These are phyloP conservation scores for Sitobion miscanthi DNA, from an alignment of 1,140 invertebrate species.

Conservation along the genomic window DNA sequence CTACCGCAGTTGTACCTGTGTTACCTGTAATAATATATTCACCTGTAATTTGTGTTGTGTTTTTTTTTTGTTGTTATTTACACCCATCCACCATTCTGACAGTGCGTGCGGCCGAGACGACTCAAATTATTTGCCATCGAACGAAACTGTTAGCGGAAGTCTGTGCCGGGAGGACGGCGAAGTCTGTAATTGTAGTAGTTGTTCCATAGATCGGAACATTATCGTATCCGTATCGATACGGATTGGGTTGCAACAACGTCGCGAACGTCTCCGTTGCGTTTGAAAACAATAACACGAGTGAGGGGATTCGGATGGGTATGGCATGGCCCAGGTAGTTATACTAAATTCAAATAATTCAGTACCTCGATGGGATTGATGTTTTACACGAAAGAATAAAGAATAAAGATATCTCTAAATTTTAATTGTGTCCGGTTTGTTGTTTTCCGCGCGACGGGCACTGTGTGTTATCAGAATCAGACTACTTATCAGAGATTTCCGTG, in stretches of 20 bases:
- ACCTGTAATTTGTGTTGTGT: slow-evolving; percentile 36
- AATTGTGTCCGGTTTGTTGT: neutral
- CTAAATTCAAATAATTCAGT: neutral
- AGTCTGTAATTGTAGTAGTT: no score
- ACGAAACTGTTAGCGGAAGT: neutral
- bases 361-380: no score
- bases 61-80: slow-evolving; percentile 28
- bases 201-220: no score
- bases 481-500: neutral
- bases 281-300: neutral
- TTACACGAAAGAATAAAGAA: no score
- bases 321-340: neutral
- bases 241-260: neutral
- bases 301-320: neutral
- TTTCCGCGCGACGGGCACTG: neutral
- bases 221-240: neutral
- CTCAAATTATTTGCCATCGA: neutral
- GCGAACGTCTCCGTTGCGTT: neutral
- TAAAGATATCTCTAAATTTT: neutral
- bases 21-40: slow-evolving; percentile 25
- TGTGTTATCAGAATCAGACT: neutral
- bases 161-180: no score
- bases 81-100: neutral
- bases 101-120: neutral
- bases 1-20: neutral